Evolutionary conservation across 2,797 vertebrate species (phyloP).

Genomic region (Pseudochirops cupreus): DNA sequence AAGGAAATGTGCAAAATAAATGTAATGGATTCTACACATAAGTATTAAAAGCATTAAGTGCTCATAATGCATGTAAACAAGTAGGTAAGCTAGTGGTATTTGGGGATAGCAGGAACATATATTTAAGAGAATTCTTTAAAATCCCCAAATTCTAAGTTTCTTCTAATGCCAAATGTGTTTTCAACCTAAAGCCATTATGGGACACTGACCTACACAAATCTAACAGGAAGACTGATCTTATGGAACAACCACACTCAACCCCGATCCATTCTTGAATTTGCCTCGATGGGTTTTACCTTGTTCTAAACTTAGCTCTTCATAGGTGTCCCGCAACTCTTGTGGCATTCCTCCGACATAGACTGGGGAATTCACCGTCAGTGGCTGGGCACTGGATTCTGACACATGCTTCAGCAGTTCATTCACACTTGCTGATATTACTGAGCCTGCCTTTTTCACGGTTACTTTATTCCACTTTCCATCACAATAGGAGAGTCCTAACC

Average conservation of each 20-base stretch:
- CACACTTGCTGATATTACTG: slow-evolving; percentile 84
- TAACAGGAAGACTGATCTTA: not conserved
- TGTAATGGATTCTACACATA: not conserved
- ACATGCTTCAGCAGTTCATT: slow-evolving; percentile 86
- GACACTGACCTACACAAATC: not conserved
- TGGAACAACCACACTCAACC: not conserved
- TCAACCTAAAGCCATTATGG: not conserved
- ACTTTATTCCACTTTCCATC: slow-evolving; percentile 92
- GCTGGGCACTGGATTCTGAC: slow-evolving; percentile 56
- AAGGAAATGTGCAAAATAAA: not conserved
- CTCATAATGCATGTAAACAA: not conserved
- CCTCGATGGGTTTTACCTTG: slow-evolving; percentile 86
- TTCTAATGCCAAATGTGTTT: not conserved
- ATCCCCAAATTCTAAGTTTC: not conserved
- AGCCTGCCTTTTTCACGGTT: slow-evolving; percentile 86
- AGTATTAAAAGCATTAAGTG: not conserved
- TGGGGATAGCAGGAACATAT: not conserved
- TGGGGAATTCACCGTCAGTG: slow-evolving; percentile 87
- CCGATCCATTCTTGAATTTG: not conserved
- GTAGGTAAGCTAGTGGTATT: not conserved
- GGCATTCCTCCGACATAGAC: slow-evolving; percentile 93
- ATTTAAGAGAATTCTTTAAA: not conserved
- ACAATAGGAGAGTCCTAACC: slow-evolving; percentile 92
- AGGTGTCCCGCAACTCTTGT: slow-evolving; percentile 83
- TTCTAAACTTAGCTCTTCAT: slow-evolving; percentile 85